Base-by-base conservation (phyloP, 2,797 vertebrate genomes). In the Acrossocheilus wenchowensis region DNA sequence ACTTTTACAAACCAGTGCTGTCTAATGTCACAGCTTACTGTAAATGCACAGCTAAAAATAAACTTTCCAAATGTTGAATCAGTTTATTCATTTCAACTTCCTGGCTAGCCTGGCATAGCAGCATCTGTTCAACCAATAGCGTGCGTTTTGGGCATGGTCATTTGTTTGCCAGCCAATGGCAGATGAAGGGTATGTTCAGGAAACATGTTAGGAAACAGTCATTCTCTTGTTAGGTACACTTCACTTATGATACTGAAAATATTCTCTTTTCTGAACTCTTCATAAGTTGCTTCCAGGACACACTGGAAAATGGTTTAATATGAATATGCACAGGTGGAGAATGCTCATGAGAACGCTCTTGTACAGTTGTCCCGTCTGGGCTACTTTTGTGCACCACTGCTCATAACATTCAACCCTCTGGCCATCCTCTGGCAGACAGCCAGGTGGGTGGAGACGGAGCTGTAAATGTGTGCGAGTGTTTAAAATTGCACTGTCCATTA, bases 351-450 rank as follows among this genome's bases (percentile, higher is more conserved):
- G 41, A 71, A 86, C 23, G 62, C 74, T 78, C n/a, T 74, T 57
- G 68, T 77, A 89, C 71, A 39, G 57, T 36, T 52, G 77, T 84
- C 30, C 36, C 72, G 14, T 34, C 17, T 34, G 64, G 71, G 88
- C 73, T 77, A 81, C 68, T 73, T 86, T 84, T 69, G 54, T 69
- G 87, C 78, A 78, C 39, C 66, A 69, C 45, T 78, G 66, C 87
- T 83, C 85, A 87, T 87, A 85, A 87, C 45, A 82, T 81, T 87
- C 75, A 84, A 50, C 78, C 89, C 87, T 82, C 86, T 54, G 82
- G 87, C 87, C 68, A 79, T 84, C 50, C 82, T 82, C 57, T 90
- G 87, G 84, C 71, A 88, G 71, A 82, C 66, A 52, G 36, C 15
- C 68, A 87, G 52, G 57, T 50, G 77, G 72, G 83, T 87, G 83